Conservation (phyloP, 2,113 vertebrate genomes). For the Grammomys surdaster region DNA sequence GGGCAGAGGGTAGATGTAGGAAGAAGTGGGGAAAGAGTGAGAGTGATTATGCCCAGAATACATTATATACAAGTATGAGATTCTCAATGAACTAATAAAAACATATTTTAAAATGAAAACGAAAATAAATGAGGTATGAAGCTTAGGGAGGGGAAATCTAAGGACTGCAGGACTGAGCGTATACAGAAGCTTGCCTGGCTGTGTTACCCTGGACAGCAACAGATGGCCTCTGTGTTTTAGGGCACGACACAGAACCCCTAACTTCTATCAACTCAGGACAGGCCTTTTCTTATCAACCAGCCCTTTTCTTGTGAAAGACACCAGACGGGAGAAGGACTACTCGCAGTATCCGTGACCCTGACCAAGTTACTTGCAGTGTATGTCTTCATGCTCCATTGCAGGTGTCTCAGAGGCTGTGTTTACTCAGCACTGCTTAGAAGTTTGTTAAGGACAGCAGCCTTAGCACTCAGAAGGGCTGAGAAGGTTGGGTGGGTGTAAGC, state of each 20-base stretch:
- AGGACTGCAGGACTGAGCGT: fast-evolving
- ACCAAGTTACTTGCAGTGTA: fast-evolving
- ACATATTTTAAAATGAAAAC: neutral
- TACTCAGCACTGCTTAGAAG: too few relatives aligned
- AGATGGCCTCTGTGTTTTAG: neutral
- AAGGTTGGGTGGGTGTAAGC: neutral
- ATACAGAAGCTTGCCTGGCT: neutral
- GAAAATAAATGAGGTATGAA: neutral
- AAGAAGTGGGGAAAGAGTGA: neutral
- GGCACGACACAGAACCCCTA: fast-evolving
- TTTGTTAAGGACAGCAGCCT: fast-evolving
- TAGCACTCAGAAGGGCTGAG: neutral
- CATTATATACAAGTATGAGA: neutral
- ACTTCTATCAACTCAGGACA: neutral
- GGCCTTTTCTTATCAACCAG: too few relatives aligned
- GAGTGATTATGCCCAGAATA: neutral
- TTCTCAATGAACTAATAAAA: neutral
- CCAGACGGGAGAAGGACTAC: fast-evolving
- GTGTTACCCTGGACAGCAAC: neutral
- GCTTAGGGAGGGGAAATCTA: neutral
- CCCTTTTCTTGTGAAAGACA: neutral
- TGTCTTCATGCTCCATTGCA: fast-evolving
- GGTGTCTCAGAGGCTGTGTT: fast-evolving
- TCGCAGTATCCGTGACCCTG: fast-evolving
- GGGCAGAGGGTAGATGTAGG: neutral